Evolutionary conservation across 23 tunicate species (phyloP), one percentile per base, ranked within the genome.

Genomic region (Trididemnum miniatum): DNA sequence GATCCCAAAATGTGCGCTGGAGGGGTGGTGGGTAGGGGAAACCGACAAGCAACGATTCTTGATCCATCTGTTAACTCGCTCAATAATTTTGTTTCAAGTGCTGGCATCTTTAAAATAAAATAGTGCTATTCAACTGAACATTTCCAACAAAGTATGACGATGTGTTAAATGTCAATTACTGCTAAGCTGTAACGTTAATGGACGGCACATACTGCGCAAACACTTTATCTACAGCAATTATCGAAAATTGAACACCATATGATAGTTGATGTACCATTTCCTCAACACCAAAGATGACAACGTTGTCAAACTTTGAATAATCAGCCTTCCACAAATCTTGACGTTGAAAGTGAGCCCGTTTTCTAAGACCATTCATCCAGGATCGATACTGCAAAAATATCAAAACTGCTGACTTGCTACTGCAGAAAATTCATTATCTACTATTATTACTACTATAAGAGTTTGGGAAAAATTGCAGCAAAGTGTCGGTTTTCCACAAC

Each of bases 291-390:
- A 85, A 85, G 0, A 85, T 65, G 26, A 85, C 83, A 40, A 76
- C 89, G 49, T 85, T 85, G 52, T 87, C 82, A 79, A 74, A 92
- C 44, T 35, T 27, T 0, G 81, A 57, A 51, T 88, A 92, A 59
- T 87, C 63, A 1, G 84, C 83, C 71, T 92, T 92, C 97, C 97
- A 92, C 30, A 92, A 60, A 79, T 92, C 92, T 40, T 24, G 59
- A 54, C 78, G 71, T 34, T 66, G 31, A 71, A 92, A 92, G 20
- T 74, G 79, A 24, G 89, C 89, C 4, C 63, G 49, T 34, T 65
- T 30, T 27, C 82, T 65, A 36, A 83, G 23, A 34, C 88, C 85
- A 24, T 77, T 51, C 31, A 31, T 73, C 36, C 52, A 57, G 20
- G 95, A 35, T 67, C 31, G 35, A 67, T 12, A 67, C n/a, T 49